A percentile compares a stretch with the other conserved stretches of the same genome.
Conservation (phyloP, 2,888 invertebrate genomes). For the Eulithis testata region DNA sequence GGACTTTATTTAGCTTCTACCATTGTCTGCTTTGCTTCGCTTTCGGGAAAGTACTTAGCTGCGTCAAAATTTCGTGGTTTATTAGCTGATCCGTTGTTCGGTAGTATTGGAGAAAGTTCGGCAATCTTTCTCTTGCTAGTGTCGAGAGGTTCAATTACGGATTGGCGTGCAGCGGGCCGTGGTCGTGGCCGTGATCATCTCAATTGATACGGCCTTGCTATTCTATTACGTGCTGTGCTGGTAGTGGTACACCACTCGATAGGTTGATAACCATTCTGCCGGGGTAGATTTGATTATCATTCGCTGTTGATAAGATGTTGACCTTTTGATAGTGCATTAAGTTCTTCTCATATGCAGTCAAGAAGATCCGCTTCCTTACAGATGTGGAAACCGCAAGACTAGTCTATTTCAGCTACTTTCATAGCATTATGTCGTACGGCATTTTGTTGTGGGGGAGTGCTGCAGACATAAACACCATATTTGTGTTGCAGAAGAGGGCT, state of each 20-base stretch:
- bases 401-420: too few species aligned
- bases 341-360: too few species aligned
- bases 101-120: slow-evolving; percentile 28
- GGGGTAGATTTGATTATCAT: slow-evolving; percentile 45
- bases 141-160: slow-evolving; percentile 27
- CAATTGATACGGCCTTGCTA: slow-evolving; percentile 77
- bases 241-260: slow-evolving; percentile 51
- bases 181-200: slow-evolving; percentile 58
- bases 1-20: slow-evolving; percentile 66
- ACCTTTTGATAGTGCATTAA: slow-evolving; percentile 27
- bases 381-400: too few species aligned
- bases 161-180: slow-evolving; percentile 38
- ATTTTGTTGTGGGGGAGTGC: too few species aligned
- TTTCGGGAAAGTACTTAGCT: slow-evolving; percentile 18
- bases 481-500: too few species aligned
- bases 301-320: slow-evolving; percentile 31
- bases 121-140: slow-evolving; percentile 22
- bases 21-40: slow-evolving; percentile 57
- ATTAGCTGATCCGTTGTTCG: slow-evolving; percentile 19
- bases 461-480: too few species aligned
- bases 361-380: too few species aligned
- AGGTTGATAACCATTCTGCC: slow-evolving; percentile 47
- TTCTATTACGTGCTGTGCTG: slow-evolving; percentile 57
- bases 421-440: too few species aligned
- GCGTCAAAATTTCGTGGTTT: slow-evolving; percentile 8